These are phyloP conservation scores for Genyomyrus donnyi DNA, from an alignment of 2,113 vertebrate species.

Conservation along the genomic window DNA sequence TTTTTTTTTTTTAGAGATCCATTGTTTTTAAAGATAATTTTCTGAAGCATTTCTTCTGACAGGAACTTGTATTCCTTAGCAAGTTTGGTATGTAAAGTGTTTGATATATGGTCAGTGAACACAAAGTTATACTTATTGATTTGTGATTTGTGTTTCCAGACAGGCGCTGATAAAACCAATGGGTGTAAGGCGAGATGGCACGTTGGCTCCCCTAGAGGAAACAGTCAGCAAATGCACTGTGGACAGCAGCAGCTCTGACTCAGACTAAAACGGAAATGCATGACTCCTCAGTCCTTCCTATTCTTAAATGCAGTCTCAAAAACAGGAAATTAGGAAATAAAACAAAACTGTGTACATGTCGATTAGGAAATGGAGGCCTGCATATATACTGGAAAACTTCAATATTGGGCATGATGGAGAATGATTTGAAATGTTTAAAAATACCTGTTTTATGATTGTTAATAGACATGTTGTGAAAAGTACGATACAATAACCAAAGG, in stretches of 20 bases:
- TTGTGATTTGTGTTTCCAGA: constrained; percentile 58
- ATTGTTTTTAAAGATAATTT: not conserved
- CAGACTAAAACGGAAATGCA: constrained; percentile 62
- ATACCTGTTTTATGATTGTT: not conserved
- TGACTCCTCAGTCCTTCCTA: not conserved
- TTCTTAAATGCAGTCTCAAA: not conserved
- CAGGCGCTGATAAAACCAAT: constrained; percentile 91
- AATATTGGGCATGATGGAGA: not conserved
- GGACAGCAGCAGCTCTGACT: constrained; percentile 78
- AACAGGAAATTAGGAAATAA: not conserved
- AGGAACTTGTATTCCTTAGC: not conserved
- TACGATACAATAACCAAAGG: not conserved
- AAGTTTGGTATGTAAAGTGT: not conserved
- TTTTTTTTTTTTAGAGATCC: not conserved
- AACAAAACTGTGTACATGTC: not conserved
- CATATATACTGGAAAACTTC: not conserved
- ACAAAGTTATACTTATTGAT: not conserved
- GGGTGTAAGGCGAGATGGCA: constrained; percentile 85
- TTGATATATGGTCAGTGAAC: not conserved
- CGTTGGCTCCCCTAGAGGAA: constrained; percentile 85
- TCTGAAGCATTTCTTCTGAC: not conserved
- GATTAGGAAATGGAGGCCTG: not conserved
- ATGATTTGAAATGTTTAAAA: not conserved
- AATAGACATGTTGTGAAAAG: not conserved
- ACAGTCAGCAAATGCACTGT: constrained; percentile 62